A percentile compares a stretch with the other conserved stretches of the same genome.
phyloP scores from a whole-genome alignment of 1,140 invertebrate genomes.

The Ostrea edulis region DNA sequence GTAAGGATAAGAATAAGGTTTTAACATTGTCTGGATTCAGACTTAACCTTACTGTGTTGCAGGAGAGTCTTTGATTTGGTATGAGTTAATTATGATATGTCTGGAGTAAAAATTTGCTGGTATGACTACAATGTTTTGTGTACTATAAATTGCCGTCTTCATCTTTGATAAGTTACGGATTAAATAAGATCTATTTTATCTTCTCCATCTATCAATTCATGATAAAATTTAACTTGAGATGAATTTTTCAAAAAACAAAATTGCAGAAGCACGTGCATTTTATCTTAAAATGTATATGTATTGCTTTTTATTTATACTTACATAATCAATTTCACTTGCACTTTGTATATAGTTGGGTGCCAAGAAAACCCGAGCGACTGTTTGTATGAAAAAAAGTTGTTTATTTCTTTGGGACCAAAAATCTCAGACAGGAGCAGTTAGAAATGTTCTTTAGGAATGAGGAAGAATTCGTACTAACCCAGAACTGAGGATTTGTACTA shows the following conservation, averaged over 20 bases:
- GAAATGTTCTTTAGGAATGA: background rate
- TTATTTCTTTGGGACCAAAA: background rate
- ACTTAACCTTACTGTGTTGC: too few relatives aligned
- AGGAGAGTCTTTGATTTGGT: too few relatives aligned
- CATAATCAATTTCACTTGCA: constrained; percentile 20
- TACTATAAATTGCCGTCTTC: background rate
- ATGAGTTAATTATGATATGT: too few relatives aligned
- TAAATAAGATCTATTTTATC: constrained; percentile 3
- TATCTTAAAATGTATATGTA: background rate
- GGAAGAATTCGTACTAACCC: constrained; percentile 14
- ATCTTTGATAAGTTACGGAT: background rate
- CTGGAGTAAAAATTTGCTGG: background rate
- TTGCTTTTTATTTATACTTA: constrained; percentile 14
- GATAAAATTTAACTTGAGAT: constrained; percentile 17
- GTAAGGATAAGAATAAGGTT: too few relatives aligned
- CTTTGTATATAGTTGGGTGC: background rate
- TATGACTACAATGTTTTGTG: background rate
- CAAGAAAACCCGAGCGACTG: constrained; percentile 1
- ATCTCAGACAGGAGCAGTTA: background rate
- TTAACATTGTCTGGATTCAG: too few relatives aligned
- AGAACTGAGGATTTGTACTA: background rate
- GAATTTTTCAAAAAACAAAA: background rate
- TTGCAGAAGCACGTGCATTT: background rate
- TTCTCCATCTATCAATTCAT: constrained; percentile 9
- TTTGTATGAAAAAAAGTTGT: background rate